Base-by-base conservation (phyloP, 2,888 invertebrate species). In the Stratiomys singularior region DNA sequence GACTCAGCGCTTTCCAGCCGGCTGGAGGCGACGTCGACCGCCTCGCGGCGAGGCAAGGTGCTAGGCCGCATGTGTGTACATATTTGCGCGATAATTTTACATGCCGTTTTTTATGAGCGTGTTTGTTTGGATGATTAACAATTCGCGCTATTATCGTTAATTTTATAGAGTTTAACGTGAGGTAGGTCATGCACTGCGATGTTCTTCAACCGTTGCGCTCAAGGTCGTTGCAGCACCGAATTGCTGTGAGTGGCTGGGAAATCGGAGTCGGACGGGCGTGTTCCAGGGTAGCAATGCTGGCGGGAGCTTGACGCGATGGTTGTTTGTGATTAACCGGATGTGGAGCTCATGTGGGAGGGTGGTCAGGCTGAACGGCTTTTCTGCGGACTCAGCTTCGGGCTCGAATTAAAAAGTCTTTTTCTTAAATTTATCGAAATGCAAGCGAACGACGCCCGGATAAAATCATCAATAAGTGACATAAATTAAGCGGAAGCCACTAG, bases 51-150 rank as follows among this genome's bases (percentile, higher is more conserved):
- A 11, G 44, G 56, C 27, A n/a, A 58, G 74, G 74, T 60, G 74
- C 74, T 56, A 56, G 44, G 47, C 21, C 56, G 60, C 74, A 56
- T 28, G 21, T 56, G 56, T 56, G 56, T 56, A 71, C 47, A 71
- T 30, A 37, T 37, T 74, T 58, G 30, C 37, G 74, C 58, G n/a
- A 21, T 58, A 44, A 60, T 60, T 72, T 56, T 56, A 52, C 56
- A 47, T n/a, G 52, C 52, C 18, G 27, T 47, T 44, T 58, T 58
- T 37, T 74, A 74, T 21, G 69, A 69, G 69, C 69, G 25, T 69
- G 60, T 74, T 74, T 58, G 60, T 37, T 58, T 23, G 60, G 74
- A 18, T 74, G 74, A 74, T 74, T 74, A 74, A 60, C 60, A 60
- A 60, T 74, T 74, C 74, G 58, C 52, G 58, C 74, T 23, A 74